Conservation (phyloP, 2,888 invertebrate species). For the Drosophila helvetica region DNA sequence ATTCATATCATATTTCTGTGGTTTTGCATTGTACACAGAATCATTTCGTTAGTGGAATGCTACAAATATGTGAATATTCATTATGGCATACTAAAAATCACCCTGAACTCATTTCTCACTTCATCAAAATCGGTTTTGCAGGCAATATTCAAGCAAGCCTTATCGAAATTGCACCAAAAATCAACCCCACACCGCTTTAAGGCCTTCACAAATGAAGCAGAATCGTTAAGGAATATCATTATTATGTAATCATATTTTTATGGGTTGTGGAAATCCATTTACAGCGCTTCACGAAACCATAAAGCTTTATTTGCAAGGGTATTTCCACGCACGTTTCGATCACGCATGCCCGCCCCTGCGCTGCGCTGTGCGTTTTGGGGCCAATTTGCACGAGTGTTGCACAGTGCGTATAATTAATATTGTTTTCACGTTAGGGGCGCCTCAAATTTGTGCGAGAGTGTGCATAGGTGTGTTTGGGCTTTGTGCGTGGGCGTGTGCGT, state of each 20-base stretch:
- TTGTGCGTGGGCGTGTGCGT: conserved; percentile 3
- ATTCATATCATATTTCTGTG: neutral
- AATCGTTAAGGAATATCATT: conserved; percentile 11
- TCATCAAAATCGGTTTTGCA: neutral
- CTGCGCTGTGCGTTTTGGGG: neutral
- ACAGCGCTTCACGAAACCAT: conserved; percentile 11
- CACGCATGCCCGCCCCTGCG: conserved; percentile 8
- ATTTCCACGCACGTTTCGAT: conserved; percentile 20
- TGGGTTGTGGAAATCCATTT: conserved; percentile 6
- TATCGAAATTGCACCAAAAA: neutral
- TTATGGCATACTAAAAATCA: neutral
- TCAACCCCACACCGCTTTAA: neutral
- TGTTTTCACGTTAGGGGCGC: conserved; percentile 47
- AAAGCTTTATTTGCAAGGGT: conserved; percentile 40
- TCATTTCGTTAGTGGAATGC: neutral
- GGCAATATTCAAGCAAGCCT: neutral
- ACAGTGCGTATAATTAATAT: conserved; percentile 70
- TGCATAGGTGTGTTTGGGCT: conserved; percentile 6
- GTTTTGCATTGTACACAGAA: neutral
- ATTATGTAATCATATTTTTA: conserved; percentile 7
- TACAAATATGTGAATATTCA: neutral
- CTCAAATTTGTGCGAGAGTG: conserved; percentile 16
- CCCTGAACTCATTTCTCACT: neutral
- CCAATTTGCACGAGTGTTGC: conserved; percentile 35
- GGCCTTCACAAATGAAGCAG: neutral